Evolutionary conservation across 2,888 invertebrate species (phyloP).

Genomic region (Mimas tiliae): DNA sequence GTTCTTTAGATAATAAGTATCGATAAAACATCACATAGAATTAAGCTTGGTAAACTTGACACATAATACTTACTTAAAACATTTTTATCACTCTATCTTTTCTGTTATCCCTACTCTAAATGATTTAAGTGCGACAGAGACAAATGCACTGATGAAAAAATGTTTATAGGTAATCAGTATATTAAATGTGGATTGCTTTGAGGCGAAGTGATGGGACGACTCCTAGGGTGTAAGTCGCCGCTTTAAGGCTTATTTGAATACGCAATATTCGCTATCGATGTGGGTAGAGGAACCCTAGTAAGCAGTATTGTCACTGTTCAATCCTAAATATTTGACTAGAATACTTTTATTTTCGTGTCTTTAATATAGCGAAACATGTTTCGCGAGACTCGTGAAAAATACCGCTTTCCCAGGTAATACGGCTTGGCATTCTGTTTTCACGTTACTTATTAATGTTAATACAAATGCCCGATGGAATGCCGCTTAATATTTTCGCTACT

Average conservation of each 20-base stretch:
- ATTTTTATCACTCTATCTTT: background rate
- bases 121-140: background rate
- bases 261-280: background rate
- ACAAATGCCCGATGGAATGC: too few species aligned
- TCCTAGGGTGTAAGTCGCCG: background rate
- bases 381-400: too few species aligned
- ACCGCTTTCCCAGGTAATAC: too few species aligned
- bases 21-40: slow-evolving; percentile 3
- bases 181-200: background rate
- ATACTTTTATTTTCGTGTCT: too few species aligned
- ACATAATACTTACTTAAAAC: background rate
- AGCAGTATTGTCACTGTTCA: too few species aligned
- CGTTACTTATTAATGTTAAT: too few species aligned
- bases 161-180: background rate
- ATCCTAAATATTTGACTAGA: too few species aligned
- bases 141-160: background rate
- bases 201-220: slow-evolving; percentile 1
- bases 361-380: too few species aligned
- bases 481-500: background rate
- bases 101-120: background rate
- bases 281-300: too few species aligned
- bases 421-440: too few species aligned
- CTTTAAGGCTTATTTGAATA: background rate
- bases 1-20: background rate
- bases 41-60: background rate